These are phyloP conservation scores for Rutpela maculata DNA, from an alignment of 2,888 invertebrate genomes.

Conservation along the genomic window DNA sequence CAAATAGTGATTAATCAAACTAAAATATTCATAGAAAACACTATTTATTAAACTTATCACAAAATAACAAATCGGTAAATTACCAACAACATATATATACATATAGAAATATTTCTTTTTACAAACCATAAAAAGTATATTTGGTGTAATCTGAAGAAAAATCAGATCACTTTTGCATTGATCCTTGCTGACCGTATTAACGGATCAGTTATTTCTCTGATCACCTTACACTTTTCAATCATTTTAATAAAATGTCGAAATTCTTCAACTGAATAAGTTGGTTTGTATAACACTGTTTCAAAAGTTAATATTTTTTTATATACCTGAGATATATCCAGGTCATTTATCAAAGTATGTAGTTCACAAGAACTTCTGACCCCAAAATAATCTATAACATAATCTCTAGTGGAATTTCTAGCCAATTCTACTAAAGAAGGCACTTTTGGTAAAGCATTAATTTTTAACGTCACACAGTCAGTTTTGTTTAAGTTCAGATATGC, in stretches of 20 bases:
- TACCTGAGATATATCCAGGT: conserved; percentile 18
- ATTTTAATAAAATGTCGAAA: not conserved
- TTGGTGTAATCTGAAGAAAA: not conserved
- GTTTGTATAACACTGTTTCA: conserved; percentile 1
- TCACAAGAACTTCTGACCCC: conserved; percentile 13
- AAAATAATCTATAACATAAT: conserved; percentile 21
- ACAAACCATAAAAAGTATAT: not conserved
- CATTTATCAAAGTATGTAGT: conserved; percentile 33
- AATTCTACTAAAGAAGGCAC: conserved; percentile 37
- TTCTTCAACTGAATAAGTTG: not conserved
- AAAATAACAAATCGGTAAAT: not conserved
- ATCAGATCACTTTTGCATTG: not conserved
- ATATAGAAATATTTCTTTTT: not conserved
- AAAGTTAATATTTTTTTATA: conserved; percentile 31
- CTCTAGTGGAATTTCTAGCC: conserved; percentile 24
- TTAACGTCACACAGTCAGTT: not conserved
- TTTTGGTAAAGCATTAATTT: not conserved
- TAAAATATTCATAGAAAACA: conserved; percentile 5
- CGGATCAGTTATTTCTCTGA: not conserved
- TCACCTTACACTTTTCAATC: not conserved
- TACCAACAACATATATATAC: not conserved
- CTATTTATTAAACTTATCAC: not conserved
- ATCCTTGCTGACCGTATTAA: not conserved
- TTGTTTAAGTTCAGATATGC: not conserved
- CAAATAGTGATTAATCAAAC: too few relatives aligned